These are phyloP conservation scores for Epizoanthus illoricatus DNA, from an alignment of 92 coral and sea anemone genomes.

Conservation along the genomic window DNA sequence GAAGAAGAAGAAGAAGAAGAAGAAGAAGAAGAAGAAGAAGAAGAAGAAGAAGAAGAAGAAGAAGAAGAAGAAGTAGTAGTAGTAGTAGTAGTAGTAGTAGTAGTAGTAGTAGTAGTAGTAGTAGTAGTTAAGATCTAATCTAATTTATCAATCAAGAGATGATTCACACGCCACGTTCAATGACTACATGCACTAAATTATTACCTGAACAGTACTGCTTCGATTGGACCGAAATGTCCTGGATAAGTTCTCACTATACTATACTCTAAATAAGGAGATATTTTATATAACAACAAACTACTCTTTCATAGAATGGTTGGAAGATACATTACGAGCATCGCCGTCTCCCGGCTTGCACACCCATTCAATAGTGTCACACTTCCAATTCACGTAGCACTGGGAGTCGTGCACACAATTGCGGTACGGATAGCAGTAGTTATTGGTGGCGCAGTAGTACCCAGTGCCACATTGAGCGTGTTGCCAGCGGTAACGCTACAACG, in stretches of 20 bases:
- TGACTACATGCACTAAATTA: too few relatives aligned
- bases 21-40: not conserved
- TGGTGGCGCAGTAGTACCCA: slow-evolving; percentile 6
- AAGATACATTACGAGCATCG: slow-evolving; percentile 24
- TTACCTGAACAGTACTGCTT: too few relatives aligned
- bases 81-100: not conserved
- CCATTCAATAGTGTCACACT: not conserved
- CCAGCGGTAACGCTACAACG: not conserved
- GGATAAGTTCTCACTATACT: too few relatives aligned
- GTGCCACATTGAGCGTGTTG: not conserved
- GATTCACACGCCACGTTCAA: too few relatives aligned
- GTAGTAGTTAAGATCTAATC: too few relatives aligned
- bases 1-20: not conserved
- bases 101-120: not conserved
- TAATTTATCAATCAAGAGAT: too few relatives aligned
- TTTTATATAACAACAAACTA: too few relatives aligned
- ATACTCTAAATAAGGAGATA: too few relatives aligned
- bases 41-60: not conserved
- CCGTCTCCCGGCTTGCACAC: not conserved
- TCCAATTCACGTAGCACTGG: slow-evolving; percentile 1
- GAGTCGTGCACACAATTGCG: not conserved
- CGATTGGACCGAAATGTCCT: too few relatives aligned
- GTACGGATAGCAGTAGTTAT: slow-evolving; percentile 2
- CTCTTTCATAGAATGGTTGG: too few relatives aligned
- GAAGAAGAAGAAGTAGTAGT: not conserved